Base-by-base conservation (phyloP, 2,113 vertebrate genomes). In the Bos javanicus region DNA sequence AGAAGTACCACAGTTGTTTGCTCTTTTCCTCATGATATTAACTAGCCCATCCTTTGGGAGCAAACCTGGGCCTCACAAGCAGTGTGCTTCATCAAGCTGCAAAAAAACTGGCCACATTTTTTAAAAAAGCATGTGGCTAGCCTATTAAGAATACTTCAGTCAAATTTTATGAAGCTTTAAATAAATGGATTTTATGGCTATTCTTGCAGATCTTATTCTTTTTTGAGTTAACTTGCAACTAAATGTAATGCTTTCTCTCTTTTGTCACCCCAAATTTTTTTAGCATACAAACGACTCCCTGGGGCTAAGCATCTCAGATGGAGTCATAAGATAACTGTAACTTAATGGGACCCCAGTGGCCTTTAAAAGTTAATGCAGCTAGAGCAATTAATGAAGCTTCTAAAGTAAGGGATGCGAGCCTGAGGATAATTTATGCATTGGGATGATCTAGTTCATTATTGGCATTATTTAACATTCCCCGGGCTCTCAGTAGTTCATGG, bases 351-450 rank as follows among this genome's bases (percentile, higher is more conserved):
- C 97, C 81, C 97, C 76, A 62, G 23, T 95, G 98, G 95, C 94
- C 91, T 97, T 97, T 98, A 95, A 98, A 98, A 97, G 91, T 94
- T 97, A 98, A 97, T 97, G 95, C 85, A 67, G 78, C 91, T 97
- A 93, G 94, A 94, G 91, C 95, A 98, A 97, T 96, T 97, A 98
- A 98, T 98, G 97, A 97, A 82, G 92, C 91, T 97, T 97, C 93
- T 92, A 94, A 87, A 96, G 95, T 87, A 92, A 97, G 88, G 67
- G 81, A 78, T 94, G 36, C 19, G 43, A 97, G 95, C 95, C 96
- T 26, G 43, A 92, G 97, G 94, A 97, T 97, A 97, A 98, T 97
- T 98, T 96, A 98, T 98, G 91, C 94, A 90, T 85, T 48, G 85
- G 93, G 91, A 91, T 90, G 96, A 92, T 93, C 88, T 82, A 36